phyloP scores from a whole-genome alignment of 2,113 vertebrate genomes.

The Varanus komodoensis region DNA sequence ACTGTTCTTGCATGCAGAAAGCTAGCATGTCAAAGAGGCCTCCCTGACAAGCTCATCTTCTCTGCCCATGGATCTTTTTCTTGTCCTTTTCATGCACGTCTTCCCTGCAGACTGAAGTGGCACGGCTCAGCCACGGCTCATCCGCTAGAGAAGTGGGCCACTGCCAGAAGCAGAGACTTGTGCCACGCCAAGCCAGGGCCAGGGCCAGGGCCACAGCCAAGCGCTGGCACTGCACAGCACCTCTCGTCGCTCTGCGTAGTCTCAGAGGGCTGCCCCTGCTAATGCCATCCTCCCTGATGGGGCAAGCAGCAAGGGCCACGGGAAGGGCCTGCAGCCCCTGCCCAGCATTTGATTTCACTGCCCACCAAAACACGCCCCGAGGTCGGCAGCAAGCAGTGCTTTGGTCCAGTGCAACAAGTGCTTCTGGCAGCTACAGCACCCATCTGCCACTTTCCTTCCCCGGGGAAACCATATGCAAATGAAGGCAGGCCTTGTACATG shows the following conservation, averaged over 20 bases:
- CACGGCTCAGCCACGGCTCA: background rate
- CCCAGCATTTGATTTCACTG: no score
- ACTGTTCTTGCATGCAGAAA: background rate
- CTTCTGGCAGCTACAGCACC: background rate
- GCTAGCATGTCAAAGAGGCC: background rate
- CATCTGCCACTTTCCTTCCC: background rate
- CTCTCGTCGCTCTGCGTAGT: no score
- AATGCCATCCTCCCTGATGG: no score
- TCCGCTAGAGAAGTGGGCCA: background rate
- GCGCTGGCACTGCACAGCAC: background rate
- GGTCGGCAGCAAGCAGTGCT: no score
- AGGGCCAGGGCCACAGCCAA: background rate
- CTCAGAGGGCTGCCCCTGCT: no score
- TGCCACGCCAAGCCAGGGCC: background rate
- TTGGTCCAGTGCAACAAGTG: background rate
- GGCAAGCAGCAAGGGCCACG: no score
- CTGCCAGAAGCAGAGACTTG: background rate
- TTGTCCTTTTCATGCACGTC: background rate
- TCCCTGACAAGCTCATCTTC: background rate
- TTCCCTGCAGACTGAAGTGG: background rate
- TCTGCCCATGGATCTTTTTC: background rate
- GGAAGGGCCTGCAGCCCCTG: no score
- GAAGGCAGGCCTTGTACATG: background rate
- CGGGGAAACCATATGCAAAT: background rate
- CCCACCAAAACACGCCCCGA: no score